Evolutionary conservation across 2,113 vertebrate species (phyloP).

Genomic region (Oreochromis tanganicae): DNA sequence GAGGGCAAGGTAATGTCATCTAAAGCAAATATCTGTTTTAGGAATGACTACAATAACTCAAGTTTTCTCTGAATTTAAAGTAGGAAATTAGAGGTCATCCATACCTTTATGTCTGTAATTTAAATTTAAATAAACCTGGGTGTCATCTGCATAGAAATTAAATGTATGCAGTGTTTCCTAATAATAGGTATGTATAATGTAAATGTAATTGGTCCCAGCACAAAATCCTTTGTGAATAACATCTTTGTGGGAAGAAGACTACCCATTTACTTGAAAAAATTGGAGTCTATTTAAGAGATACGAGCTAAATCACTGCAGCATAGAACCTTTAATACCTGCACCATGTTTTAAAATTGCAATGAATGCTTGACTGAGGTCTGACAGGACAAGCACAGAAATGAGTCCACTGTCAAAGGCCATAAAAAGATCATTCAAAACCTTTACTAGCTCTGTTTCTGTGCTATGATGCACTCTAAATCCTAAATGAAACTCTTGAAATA

Average conservation of each 20-base stretch:
- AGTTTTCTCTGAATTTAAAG: background rate
- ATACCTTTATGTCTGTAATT: background rate
- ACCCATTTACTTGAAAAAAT: background rate
- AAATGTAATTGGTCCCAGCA: background rate
- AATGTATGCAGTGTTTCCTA: background rate
- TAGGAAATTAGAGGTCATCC: background rate
- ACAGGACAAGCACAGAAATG: background rate
- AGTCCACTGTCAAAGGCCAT: background rate
- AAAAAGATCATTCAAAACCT: background rate
- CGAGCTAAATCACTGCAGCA: rapidly evolving
- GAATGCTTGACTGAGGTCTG: background rate
- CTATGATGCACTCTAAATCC: background rate
- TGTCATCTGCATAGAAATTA: background rate
- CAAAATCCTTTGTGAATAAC: background rate
- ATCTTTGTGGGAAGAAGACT: background rate
- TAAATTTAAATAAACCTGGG: background rate
- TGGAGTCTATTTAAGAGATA: background rate
- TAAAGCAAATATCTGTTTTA: background rate
- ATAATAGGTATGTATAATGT: background rate
- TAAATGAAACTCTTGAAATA: background rate
- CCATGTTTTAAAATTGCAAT: background rate
- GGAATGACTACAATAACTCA: background rate
- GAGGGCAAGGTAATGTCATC: background rate
- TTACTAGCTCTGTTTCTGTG: background rate
- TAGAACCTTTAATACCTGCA: background rate